A percentile compares a stretch with the other conserved stretches of the same genome.
phyloP scores from a whole-genome alignment of 1,140 invertebrate genomes.

The Trinorchestia longiramus region DNA sequence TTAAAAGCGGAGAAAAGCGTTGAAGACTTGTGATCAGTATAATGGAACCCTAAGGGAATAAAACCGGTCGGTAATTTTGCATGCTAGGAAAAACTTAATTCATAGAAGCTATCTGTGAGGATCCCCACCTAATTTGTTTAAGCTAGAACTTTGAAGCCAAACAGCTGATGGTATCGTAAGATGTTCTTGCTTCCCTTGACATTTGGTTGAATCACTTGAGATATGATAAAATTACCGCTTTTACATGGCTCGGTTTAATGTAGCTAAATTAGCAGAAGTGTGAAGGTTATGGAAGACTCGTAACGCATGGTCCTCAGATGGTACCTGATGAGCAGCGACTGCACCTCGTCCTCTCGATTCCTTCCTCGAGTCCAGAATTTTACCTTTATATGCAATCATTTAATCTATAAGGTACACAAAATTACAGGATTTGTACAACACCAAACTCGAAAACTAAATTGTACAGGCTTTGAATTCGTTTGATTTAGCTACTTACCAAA shows the following conservation, averaged over 20 bases:
- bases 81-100: background rate
- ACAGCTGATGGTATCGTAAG: background rate
- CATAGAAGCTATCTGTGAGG: background rate
- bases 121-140: background rate
- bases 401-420: too few relatives aligned
- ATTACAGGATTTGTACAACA: too few relatives aligned
- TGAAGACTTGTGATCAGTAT: background rate
- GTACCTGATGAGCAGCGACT: too few relatives aligned
- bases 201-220: background rate
- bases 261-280: background rate
- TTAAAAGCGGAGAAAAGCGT: too few relatives aligned
- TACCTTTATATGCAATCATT: too few relatives aligned
- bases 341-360: too few relatives aligned
- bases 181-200: background rate
- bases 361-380: too few relatives aligned
- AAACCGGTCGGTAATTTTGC: background rate
- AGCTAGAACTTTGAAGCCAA: background rate
- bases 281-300: background rate
- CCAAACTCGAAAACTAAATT: background rate
- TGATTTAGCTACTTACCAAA: too few relatives aligned
- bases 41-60: background rate
- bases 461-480: too few relatives aligned
- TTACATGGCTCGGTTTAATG: background rate
- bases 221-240: background rate
- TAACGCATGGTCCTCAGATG: too few relatives aligned